Base-by-base conservation (phyloP, 92 coral and sea anemone species). In the Phenganax subtilis region DNA sequence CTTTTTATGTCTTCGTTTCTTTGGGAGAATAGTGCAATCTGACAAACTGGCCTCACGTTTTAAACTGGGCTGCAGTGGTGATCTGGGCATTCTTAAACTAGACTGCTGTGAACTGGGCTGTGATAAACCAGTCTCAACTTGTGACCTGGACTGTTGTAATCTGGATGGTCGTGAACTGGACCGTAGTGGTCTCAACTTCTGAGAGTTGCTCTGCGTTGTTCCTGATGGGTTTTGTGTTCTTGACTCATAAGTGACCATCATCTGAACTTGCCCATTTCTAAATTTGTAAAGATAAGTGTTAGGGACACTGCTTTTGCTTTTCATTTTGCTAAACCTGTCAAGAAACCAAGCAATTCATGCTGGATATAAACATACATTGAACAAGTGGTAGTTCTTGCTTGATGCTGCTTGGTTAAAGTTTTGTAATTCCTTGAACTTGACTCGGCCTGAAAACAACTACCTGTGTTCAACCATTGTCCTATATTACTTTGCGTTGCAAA, bases 381-480 rank as follows among this genome's bases (percentile, higher is more conserved):
- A 68, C 10, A 0, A 30, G 7, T 7, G 0, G n/a, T 68, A 30
- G 53, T 68, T 28, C 54, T 6, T 68, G 31, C 54, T 30, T 6
- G 73, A 68, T 28, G 52, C 9, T 29, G 53, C 16, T 53, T 30
- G 73, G 30, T 20, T 16, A 9, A 1, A 30, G 67, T 17, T 15
- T 14, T 17, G 25, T 12, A 17, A 61, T 27, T 44, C 76, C 56
- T 54, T 30, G 76, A 8, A 30, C 64, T 55, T 10, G 47, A 37
- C 47, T 37, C 5, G 47, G 60, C 10, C 9, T 54, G 51, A 10
- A 63, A 55, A 9, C 51, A 47, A 52, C 37, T 12, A 52, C 14
- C 68, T 56, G 68, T 62, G 28, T 59, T 58, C 64, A 76, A 64
- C 81, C 81, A 76, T 69, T 44, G 27, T 10, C 81, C 70, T 30